Evolutionary conservation across 2,113 vertebrate genomes (phyloP).

Genomic region (Podiceps cristatus): DNA sequence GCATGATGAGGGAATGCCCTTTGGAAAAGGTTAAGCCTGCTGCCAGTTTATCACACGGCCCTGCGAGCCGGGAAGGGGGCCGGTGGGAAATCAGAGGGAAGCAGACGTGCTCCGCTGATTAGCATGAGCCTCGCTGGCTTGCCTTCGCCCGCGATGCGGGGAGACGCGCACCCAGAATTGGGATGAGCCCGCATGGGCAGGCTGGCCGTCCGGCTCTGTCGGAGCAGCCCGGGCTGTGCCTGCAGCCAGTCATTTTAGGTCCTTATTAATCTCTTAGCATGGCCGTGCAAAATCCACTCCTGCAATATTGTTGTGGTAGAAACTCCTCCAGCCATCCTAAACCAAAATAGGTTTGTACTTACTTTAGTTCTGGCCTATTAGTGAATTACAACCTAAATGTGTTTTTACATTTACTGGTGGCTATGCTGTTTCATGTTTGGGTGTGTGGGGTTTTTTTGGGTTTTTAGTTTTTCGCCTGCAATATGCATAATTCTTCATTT

Average conservation of each 20-base stretch:
- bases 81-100: background rate
- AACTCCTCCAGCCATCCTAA: background rate
- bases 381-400: background rate
- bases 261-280: rapidly evolving
- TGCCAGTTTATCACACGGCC: background rate
- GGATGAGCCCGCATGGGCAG: background rate
- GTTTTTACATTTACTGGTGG: too few relatives aligned
- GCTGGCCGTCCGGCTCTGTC: background rate
- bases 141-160: rapidly evolving
- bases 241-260: rapidly evolving
- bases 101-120: rapidly evolving
- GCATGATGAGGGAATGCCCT: constrained; percentile 46
- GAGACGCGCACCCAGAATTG: rapidly evolving
- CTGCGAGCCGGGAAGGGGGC: background rate
- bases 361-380: background rate
- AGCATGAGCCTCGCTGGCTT: rapidly evolving
- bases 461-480: background rate
- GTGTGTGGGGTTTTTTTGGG: too few relatives aligned
- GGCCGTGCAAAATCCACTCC: background rate
- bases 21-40: constrained; percentile 61
- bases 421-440: background rate
- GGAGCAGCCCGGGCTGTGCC: rapidly evolving
- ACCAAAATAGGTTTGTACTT: rapidly evolving
- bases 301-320: rapidly evolving
- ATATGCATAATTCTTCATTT: background rate